Evolutionary conservation across 1,140 invertebrate species (phyloP), one percentile per base, ranked within the genome.

Genomic region (Drosophila ironensis): DNA sequence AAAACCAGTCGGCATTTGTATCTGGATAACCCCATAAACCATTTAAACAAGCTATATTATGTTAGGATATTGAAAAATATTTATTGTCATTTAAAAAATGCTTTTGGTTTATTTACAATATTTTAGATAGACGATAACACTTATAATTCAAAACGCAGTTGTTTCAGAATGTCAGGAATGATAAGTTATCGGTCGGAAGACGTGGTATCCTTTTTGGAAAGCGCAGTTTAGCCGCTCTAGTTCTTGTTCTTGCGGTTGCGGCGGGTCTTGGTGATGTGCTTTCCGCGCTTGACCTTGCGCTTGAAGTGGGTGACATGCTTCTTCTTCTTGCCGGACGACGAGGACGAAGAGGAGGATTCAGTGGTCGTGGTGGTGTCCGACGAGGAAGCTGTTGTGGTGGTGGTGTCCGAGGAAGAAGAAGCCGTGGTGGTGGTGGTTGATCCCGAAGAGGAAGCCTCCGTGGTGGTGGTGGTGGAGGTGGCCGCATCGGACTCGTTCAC

Each of bases 401-500:
- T 57, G 30, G 46, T 50, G 24, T 37, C 44, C 0, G 52, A 47
- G n/a, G 50, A 53, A 0, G 33, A 37, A 0, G 33, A 14, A 9
- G 45, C 17, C 2, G 45, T 16, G 3, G 54, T 52, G 0, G 53
- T 53, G 12, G 54, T 53, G 0, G 54, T 59, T 4, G 42, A 3
- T 4, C n/a, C 6, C 3, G 30, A 4, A 5, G 30, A n/a, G 9
- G 7, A 27, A 25, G 1, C 35, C n/a, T 38, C 53, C 2, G 48
- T 30, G 1, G 24, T 12, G 2, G 54, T 28, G 30, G 33, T 37
- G 6, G 14, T 17, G 25, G 47, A 20, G 6, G 16, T 59, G 19
- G 54, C 52, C 0, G 19, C 48, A 38, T n/a, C 24, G 0, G 54
- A 30, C 2, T 19, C 35, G 25, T 12, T 19, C n/a, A 59, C 48